Evolutionary conservation across 2,113 vertebrate genomes (phyloP), one percentile per base, ranked within the genome.

Genomic region (Propithecus coquereli): DNA sequence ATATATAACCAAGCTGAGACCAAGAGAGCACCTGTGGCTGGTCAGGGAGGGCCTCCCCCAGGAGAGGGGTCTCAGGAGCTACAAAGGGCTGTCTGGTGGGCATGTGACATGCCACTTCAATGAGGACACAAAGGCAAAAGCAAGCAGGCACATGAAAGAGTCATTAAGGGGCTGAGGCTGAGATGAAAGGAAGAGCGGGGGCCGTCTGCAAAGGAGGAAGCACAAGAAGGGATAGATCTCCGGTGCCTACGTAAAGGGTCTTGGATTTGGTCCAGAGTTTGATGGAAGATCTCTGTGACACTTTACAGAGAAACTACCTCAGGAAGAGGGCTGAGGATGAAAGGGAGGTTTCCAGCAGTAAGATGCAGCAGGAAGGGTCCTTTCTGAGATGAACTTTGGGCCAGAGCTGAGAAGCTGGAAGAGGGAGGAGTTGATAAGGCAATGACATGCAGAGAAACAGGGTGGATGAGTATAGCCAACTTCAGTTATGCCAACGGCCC

Each of bases 21-120:
- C 47, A 22, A 65, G 59, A 32, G 59, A 77, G 59, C 0, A 1
- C 3, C 5, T 6, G 83, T 2, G 10, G 45, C 59, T 85, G 17
- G 0, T 30, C 18, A 6, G 13, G 61, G 45, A 43, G 22, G 25
- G 50, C 25, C 13, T 13, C 50, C 40, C 84, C 34, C 1, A 0
- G 61, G 34, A 66, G 1, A 80, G 8, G 70, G 54, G 37, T 16
- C 52, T 27, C 11, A 3, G 30, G 63, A 32, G 50, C 59, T 32
- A 40, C 73, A 50, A 8, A 45, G 32, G 59, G 27, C 12, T 1
- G 16, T 10, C 10, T 12, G 47, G n/a, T 3, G 5, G 25, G 71
- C 45, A 8, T 1, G 11, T 0, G 18, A 27, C 13, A 8, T 5
- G 3, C 43, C 13, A 2, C 37, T 30, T 4, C 20, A 6, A 3